Conservation (phyloP, 2,113 vertebrate genomes). For the Zootoca vivipara region DNA sequence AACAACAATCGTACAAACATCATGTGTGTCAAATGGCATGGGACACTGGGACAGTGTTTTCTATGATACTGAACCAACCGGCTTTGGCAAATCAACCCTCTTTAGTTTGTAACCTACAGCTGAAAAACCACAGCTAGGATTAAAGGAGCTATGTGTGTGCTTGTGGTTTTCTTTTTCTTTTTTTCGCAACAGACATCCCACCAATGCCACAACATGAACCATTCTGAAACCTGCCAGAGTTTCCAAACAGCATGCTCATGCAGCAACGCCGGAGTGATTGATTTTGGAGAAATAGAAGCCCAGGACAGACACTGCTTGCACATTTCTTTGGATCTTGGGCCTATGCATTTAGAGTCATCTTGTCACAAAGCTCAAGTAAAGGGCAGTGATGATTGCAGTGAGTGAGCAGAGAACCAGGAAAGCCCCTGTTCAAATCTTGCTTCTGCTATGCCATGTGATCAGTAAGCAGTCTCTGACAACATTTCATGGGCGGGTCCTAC, state of each 20-base stretch:
- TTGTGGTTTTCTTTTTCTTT: too few species aligned
- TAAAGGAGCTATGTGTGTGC: neutral
- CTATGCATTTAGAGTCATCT: neutral
- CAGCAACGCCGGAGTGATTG: neutral
- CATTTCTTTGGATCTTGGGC: neutral
- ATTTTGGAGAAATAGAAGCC: neutral
- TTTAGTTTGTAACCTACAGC: neutral
- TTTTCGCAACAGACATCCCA: neutral
- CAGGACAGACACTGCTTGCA: neutral
- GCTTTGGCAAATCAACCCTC: neutral
- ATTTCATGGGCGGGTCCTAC: neutral
- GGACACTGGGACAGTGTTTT: neutral
- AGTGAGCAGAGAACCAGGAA: neutral
- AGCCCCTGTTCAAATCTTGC: neutral
- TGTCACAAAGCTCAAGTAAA: neutral
- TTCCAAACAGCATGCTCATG: neutral
- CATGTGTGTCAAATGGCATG: neutral
- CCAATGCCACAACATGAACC: neutral
- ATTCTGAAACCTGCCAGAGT: neutral
- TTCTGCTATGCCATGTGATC: neutral
- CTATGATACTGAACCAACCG: neutral
- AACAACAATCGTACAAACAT: accelerated
- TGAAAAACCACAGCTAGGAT: neutral
- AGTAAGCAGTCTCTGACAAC: neutral
- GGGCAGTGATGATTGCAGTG: neutral